Evolutionary conservation across 2,888 invertebrate species (phyloP), one percentile per base, ranked within the genome.

Genomic region (Ectropis crepuscularia): DNA sequence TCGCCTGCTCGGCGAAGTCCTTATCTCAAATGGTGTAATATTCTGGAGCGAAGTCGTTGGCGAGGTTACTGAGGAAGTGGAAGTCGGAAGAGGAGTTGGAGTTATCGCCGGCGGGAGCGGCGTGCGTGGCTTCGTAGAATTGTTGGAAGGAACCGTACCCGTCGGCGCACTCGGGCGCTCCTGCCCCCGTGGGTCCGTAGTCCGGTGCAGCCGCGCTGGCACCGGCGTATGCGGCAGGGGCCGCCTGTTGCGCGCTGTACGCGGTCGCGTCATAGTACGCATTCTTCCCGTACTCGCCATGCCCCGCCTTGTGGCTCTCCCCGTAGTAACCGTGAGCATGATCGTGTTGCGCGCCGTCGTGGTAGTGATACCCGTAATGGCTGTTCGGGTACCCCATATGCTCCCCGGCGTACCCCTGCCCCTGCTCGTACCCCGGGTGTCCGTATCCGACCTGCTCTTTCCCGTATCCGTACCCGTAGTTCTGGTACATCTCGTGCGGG

Each of bases 11-110:
- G 89, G 87, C 89, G 84, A 91, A 90, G 78, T 93, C 93, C 92
- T 93, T 93, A 83, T 93, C 93, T 93, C 93, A 93, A 89, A 93
- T 93, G 84, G 93, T 93, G 87, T 98, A 98, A 87, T 98, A 98
- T 87, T 98, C 98, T 7, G 98, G 98, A 16, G 97, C 97, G 86
- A 98, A 98, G 86, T 98, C 98, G 86, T 97, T 98, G 70, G 98
- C 97, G 81, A 98, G 93, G 86, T 97, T 98, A 89, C 97, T 97
- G 69, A 98, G 94, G 86, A 98, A 98, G 88, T 98, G 98, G 89
- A 98, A 98, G 88, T 98, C 98, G 39, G 98, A 97, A n/a, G 97
- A 97, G 83, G 97, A 97, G 85, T 97, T 97, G 76, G 97, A 97
- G 88, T 97, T 97, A 78, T 97, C 97, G 53, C 96, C 95, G 28